phyloP scores from a whole-genome alignment of 2,888 invertebrate species.

The Ceraclea dissimilis region DNA sequence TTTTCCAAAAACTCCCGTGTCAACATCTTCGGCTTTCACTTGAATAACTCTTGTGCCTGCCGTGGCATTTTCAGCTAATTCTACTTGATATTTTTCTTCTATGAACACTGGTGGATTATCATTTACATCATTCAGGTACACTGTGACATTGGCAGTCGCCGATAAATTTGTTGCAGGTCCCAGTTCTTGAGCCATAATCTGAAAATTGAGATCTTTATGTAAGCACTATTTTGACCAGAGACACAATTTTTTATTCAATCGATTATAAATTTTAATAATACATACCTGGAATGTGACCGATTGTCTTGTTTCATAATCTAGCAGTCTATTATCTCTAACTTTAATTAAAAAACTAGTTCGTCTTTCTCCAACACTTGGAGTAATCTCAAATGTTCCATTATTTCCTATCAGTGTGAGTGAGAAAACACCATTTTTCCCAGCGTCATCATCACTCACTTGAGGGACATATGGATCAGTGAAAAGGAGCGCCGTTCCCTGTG shows the following conservation, averaged over 20 bases:
- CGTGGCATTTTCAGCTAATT: constrained; percentile 73
- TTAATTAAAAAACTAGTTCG: constrained; percentile 71
- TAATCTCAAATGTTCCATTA: constrained; percentile 83
- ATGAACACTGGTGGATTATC: constrained; percentile 81
- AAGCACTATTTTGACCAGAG: background rate
- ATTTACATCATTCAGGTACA: constrained; percentile 78
- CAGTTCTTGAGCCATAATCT: constrained; percentile 75
- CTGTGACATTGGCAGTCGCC: constrained; percentile 65
- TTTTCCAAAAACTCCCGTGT: constrained; percentile 69
- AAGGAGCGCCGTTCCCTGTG: constrained; percentile 67
- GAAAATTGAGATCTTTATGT: constrained; percentile 30
- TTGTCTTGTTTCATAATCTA: constrained; percentile 79
- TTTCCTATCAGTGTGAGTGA: constrained; percentile 69
- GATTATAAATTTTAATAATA: too few species aligned
- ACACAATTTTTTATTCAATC: too few species aligned
- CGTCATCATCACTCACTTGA: constrained; percentile 67
- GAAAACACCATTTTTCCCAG: constrained; percentile 78
- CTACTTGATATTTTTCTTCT: constrained; percentile 63
- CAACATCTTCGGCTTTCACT: constrained; percentile 76
- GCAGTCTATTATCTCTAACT: constrained; percentile 70
- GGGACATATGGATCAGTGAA: constrained; percentile 66
- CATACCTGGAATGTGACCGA: constrained; percentile 66
- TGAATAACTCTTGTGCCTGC: constrained; percentile 64
- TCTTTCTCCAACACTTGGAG: constrained; percentile 74
- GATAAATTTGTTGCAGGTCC: constrained; percentile 69